Conservation (phyloP, 2,113 vertebrate species). For the Oenanthe oenanthe region DNA sequence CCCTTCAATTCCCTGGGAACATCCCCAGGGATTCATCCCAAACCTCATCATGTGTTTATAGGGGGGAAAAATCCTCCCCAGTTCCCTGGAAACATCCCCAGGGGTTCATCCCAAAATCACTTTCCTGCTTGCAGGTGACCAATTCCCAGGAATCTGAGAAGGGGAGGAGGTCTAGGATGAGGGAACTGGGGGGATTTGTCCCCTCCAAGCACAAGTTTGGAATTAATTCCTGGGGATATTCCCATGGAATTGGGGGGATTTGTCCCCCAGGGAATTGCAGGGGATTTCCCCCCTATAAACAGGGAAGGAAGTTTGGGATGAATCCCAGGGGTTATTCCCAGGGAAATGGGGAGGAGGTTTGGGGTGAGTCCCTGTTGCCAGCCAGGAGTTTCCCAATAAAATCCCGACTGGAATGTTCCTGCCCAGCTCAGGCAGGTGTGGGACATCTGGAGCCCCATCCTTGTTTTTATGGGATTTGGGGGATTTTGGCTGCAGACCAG, state of each 20-base stretch:
- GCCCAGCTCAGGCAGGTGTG: accelerated
- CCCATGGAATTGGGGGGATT: neutral
- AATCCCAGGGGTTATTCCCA: neutral
- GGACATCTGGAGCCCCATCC: neutral
- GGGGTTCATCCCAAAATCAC: neutral
- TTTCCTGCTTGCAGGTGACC: neutral
- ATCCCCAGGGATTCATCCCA: neutral
- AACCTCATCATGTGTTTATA: neutral
- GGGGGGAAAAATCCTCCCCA: neutral
- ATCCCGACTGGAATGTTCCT: neutral
- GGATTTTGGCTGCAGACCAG: neutral
- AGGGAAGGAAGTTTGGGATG: neutral
- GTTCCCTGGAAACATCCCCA: neutral
- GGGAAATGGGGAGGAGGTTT: neutral
- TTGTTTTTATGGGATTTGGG: neutral
- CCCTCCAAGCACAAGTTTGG: neutral
- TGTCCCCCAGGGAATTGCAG: neutral
- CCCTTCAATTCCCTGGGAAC: neutral
- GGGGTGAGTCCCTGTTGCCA: neutral
- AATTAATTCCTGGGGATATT: neutral
- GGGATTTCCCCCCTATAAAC: too few species aligned
- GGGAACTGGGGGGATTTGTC: neutral
- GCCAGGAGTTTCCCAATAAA: neutral
- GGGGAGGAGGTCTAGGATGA: neutral
- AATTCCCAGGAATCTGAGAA: neutral